Base-by-base conservation (phyloP, 2,888 invertebrate genomes). In the Erebia aethiops region DNA sequence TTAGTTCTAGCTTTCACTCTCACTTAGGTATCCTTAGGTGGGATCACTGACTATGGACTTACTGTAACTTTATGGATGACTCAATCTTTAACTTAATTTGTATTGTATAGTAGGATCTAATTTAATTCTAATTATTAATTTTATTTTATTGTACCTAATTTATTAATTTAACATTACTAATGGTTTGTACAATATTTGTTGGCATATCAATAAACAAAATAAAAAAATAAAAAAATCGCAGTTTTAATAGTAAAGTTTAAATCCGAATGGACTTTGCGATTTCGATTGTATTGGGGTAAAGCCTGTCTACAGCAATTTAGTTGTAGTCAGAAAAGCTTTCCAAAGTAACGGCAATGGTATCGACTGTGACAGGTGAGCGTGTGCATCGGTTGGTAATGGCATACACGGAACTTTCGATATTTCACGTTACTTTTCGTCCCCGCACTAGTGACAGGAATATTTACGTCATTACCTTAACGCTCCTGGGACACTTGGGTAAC, bases 381-480 rank as follows among this genome's bases (percentile, higher is more conserved):
- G 35, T 41, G 54, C 18, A 54, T 41, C 18, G 13, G 41, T 41
- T 41, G n/a, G n/a, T n/a, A n/a, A n/a, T n/a, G n/a, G n/a, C n/a
- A n/a, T n/a, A n/a, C n/a, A 7, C 9, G 35, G 7, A 18, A 43
- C 10, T 64, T 52, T 64, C 41, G 65, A 54, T 56, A 58, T 67
- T 67, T 67, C 58, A 58, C 75, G 78, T 80, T 80, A 81, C 81
- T 81, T 79, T 78, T 76, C 77, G 75, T 80, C 78, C 79, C 76
- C 77, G 75, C 77, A 75, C 73, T 76, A 74, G 79, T 78, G 81
- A 78, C 81, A 74, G 78, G 76, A 79, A 79, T 81, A 83, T 82
- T 81, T 81, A 81, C 77, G 77, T 74, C 72, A 62, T 70, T 70
- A 69, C 70, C 73, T 70, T 72, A 71, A 64, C 68, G 70, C 83